Conservation (phyloP, 1,140 invertebrate genomes). For the Archivesica marissinica region DNA sequence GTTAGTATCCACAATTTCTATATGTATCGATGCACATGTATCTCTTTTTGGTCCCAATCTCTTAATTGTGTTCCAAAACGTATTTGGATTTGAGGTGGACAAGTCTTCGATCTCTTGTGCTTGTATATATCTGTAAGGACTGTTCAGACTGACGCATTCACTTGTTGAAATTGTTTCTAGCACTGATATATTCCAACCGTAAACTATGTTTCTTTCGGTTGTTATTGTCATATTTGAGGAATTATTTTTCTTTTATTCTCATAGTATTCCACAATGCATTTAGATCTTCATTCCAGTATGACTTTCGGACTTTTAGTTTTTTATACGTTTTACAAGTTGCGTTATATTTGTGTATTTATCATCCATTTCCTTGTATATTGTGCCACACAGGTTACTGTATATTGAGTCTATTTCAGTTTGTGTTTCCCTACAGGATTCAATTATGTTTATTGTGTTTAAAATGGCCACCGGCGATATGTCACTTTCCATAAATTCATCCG, state of each 20-base stretch:
- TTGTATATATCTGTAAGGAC: background rate
- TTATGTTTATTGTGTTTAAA: conserved; percentile 23
- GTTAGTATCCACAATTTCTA: too few species aligned
- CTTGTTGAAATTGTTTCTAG: background rate
- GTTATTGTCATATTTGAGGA: background rate
- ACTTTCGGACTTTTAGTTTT: background rate
- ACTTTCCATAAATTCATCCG: conserved; percentile 10
- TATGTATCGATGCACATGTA: background rate
- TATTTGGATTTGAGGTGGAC: background rate
- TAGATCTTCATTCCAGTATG: background rate
- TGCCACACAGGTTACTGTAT: conserved; percentile 36
- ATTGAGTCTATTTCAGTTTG: conserved; percentile 23
- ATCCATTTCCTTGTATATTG: conserved; percentile 9
- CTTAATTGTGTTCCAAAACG: background rate
- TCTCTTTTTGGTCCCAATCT: background rate
- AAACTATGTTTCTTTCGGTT: background rate
- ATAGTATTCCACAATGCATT: background rate
- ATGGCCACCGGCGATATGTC: background rate
- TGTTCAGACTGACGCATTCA: background rate
- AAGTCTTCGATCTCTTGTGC: background rate
- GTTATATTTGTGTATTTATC: background rate
- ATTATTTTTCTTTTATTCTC: background rate
- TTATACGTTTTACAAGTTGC: background rate
- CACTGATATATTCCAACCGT: background rate
- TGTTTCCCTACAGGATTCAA: background rate